These are phyloP conservation scores for Euplagia quadripunctaria DNA, from an alignment of 2,888 invertebrate genomes.

Conservation along the genomic window DNA sequence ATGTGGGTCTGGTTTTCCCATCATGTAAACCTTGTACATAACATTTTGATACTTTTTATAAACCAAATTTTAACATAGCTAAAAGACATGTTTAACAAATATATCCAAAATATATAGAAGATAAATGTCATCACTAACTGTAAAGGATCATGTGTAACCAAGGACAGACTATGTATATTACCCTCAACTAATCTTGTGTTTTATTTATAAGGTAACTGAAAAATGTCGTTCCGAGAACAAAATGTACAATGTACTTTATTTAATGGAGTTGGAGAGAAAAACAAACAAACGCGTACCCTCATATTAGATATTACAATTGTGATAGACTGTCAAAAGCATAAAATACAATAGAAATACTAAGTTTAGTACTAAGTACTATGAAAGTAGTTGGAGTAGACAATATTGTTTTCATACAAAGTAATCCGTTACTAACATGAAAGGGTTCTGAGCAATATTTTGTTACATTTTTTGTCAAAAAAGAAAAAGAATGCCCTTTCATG, in stretches of 20 bases:
- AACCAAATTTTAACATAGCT: background rate
- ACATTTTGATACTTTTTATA: constrained; percentile 1
- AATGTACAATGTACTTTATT: background rate
- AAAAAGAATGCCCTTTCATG: no score
- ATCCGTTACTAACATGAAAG: background rate
- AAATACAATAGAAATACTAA: background rate
- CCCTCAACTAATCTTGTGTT: background rate
- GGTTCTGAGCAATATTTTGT: background rate
- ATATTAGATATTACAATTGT: background rate
- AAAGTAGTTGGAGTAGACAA: no score
- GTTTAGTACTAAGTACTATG: background rate
- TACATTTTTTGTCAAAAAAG: no score
- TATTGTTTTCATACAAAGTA: background rate
- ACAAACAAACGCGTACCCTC: no score
- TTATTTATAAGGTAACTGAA: background rate
- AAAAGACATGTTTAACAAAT: background rate
- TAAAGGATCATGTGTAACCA: background rate
- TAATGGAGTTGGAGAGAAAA: no score
- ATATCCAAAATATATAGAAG: background rate
- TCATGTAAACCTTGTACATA: background rate
- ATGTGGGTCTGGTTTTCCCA: background rate
- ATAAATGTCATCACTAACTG: background rate
- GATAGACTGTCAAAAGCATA: background rate
- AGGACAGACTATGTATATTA: background rate
- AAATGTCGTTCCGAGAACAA: background rate